A percentile compares a stretch with the other conserved stretches of the same genome.
These are phyloP conservation scores for Agonopterix subpropinquella DNA, from an alignment of 2,888 invertebrate genomes.

Conservation along the genomic window DNA sequence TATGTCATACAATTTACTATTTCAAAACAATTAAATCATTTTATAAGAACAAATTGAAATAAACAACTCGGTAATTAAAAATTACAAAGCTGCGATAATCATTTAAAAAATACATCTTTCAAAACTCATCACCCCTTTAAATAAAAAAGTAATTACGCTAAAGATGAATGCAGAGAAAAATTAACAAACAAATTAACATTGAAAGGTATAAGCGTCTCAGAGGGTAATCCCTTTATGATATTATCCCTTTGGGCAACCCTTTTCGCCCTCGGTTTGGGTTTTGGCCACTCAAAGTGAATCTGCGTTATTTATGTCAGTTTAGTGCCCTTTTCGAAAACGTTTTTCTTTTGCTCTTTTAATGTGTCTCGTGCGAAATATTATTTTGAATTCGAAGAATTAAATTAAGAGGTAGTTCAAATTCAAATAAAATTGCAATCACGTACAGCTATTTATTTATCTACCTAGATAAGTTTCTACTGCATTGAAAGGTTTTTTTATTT, in stretches of 20 bases:
- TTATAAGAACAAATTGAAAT: too few relatives aligned
- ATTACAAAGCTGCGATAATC: too few relatives aligned
- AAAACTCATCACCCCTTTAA: slow-evolving; percentile 26
- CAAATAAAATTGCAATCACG: too few relatives aligned
- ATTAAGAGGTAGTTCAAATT: too few relatives aligned
- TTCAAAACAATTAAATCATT: too few relatives aligned
- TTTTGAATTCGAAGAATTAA: too few relatives aligned
- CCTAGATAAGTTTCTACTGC: too few relatives aligned
- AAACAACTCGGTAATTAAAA: too few relatives aligned
- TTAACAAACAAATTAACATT: slow-evolving; percentile 63
- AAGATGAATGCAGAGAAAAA: slow-evolving; percentile 45
- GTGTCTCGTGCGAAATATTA: too few relatives aligned
- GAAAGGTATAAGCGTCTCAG: slow-evolving; percentile 50
- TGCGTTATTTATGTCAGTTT: slow-evolving; percentile 21
- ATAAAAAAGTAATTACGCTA: slow-evolving; percentile 29
- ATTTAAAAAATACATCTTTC: not conserved
- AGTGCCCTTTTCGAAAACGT: slow-evolving; percentile 4
- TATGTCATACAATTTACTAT: too few relatives aligned
- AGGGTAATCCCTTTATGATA: slow-evolving; percentile 58
- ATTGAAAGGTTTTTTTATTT: too few relatives aligned
- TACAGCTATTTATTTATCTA: too few relatives aligned
- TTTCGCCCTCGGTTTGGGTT: slow-evolving; percentile 6
- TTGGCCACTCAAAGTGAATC: slow-evolving; percentile 31
- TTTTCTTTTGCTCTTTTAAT: not conserved
- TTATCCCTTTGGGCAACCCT: slow-evolving; percentile 36